A percentile compares a stretch with the other conserved stretches of the same genome.
phyloP scores from a whole-genome alignment of 2,888 invertebrate genomes.

The Nomada ruficornis region DNA sequence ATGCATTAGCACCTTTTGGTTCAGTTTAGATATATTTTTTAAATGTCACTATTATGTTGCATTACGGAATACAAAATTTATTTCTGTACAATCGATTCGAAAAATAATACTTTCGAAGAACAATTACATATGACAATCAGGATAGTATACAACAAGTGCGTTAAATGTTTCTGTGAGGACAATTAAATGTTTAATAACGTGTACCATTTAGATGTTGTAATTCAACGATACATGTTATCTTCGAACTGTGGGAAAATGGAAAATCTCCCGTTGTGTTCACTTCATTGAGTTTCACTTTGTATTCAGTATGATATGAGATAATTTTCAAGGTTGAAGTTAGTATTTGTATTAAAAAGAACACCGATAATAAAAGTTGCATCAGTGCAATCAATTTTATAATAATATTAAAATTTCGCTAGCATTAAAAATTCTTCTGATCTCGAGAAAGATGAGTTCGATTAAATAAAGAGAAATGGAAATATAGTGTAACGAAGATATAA shows the following conservation, averaged over 20 bases:
- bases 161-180: slow-evolving; percentile 7
- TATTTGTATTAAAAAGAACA: no score
- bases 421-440: no score
- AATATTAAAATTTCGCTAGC: no score
- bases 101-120: background rate
- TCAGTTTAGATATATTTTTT: slow-evolving; percentile 60
- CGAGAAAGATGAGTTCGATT: no score
- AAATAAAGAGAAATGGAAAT: no score
- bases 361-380: no score
- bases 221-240: slow-evolving; percentile 34
- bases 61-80: slow-evolving; percentile 27
- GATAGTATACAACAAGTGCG: background rate
- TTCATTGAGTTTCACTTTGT: slow-evolving; percentile 60
- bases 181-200: slow-evolving; percentile 17
- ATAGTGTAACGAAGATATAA: no score
- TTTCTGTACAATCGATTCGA: background rate
- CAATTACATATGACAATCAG: background rate
- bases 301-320: background rate
- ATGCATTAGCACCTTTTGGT: slow-evolving; percentile 82
- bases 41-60: slow-evolving; percentile 49
- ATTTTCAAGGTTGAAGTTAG: no score
- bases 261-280: background rate
- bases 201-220: slow-evolving; percentile 30
- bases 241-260: background rate
- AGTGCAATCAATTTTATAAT: no score